Base-by-base conservation (phyloP, 1,140 invertebrate genomes). In the Anastatus disparis region DNA sequence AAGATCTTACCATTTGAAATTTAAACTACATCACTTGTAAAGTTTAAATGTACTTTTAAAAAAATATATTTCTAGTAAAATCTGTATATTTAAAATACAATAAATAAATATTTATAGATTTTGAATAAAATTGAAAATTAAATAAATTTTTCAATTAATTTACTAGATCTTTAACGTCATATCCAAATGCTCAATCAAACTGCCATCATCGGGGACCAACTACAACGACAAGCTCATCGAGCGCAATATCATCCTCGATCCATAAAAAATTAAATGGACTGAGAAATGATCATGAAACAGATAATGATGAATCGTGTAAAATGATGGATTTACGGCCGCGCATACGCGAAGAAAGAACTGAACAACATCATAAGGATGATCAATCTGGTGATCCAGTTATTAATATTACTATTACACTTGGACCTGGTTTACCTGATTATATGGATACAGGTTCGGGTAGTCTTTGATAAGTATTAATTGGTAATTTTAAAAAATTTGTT, bases 361-460 rank as follows among this genome's bases (percentile, higher is more conserved):
- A 35, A 15, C 42, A 74, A 13, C 31, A 72, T 2, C 66, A 26
- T 10, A n/a, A n/a, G n/a, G n/a, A n/a, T n/a, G n/a, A n/a, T n/a
- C 68, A 74, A 1, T 56, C 61, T 22, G 75, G 71, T n/a, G 74
- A 79, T 40, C 73, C 75, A 0, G 46, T 79, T 4, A 73, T 79
- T 29, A 78, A 78, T 17, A 79, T 79, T 13, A 79, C 78, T 10
- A 79, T 79, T 56, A 79, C 77, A 24, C 74, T 79, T 0, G 78
- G 77, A 15, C 59, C 67, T 27, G 66, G 68, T 9, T n/a, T 42
- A 10, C 20, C 31, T 17, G 52, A 55, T 26, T 13, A 29, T 6
- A 13, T n/a, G 12, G 24, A 52, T 3, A 26, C 24, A 9, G n/a
- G n/a, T n/a, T n/a, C n/a, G n/a, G n/a, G n/a, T n/a, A n/a, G n/a